Evolutionary conservation across 92 coral and sea anemone genomes (phyloP), one percentile per base, ranked within the genome.

Genomic region (Galaxea fascicularis): DNA sequence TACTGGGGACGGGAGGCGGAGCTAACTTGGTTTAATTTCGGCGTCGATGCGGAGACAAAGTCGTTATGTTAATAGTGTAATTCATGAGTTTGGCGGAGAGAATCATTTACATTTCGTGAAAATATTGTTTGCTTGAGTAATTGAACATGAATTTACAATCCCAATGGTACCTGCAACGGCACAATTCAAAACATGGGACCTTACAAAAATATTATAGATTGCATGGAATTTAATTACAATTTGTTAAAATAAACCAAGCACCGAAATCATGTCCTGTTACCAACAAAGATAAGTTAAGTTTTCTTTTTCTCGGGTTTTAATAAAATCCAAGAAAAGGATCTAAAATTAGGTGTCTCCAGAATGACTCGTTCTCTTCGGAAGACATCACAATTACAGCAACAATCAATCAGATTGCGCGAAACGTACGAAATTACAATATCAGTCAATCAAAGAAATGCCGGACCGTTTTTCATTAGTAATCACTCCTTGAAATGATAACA

Each of bases 21-120:
- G 86, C 41, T 54, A 45, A n/a, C 70, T 11, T 24, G 4, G 69
- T 53, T 56, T 39, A 81, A 81, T 81, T 81, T 68, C 85, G 52
- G 15, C 14, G 78, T 60, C 78, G 74, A 64, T 65, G 35, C 35
- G 68, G n/a, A n/a, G n/a, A 71, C 86, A 54, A 81, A 70, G 86
- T 59, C 66, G 26, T 78, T 71, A 22, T 20, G 58, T 31, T 31
- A 82, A 70, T 56, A 21, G 47, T 58, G 68, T 25, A 56, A n/a
- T 70, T 57, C 70, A 54, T 13, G 25, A 13, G 14, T 56, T 56
- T 22, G 26, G 59, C 24, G 24, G 53, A 56, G 59, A 70, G 69
- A 39, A 69, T 53, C 17, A 49, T 79, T 66, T 51, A 65, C 54
- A 52, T 45, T 29, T 51, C 49, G 49, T 53, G 58, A 56, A 58